These are phyloP conservation scores for Dasypus novemcinctus DNA, from an alignment of 2,113 vertebrate genomes.

Conservation along the genomic window DNA sequence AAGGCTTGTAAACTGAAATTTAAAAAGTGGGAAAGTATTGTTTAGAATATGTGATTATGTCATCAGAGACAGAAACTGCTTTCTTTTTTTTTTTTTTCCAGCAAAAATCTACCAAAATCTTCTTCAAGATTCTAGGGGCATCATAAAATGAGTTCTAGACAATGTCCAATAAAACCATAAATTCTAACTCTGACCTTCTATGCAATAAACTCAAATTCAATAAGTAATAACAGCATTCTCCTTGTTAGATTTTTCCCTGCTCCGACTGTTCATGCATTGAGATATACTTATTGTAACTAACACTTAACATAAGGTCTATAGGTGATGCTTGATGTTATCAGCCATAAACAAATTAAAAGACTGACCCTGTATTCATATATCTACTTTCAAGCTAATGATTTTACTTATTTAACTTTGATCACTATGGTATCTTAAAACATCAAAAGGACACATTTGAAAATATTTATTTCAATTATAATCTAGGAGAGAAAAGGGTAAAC, in stretches of 20 bases:
- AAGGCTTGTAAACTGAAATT: constrained; percentile 96
- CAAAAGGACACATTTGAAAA: constrained; percentile 21
- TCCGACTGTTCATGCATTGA: not conserved
- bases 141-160: not conserved
- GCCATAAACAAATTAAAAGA: not conserved
- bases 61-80: constrained; percentile 29
- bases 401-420: not conserved
- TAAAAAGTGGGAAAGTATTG: constrained; percentile 45
- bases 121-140: constrained; percentile 43
- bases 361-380: not conserved
- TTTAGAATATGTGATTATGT: constrained; percentile 57
- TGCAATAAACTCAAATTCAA: not conserved
- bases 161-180: not conserved
- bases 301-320: not conserved
- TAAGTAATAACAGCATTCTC: not conserved
- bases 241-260: not conserved
- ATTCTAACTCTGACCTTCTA: not conserved
- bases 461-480: not conserved
- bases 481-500: constrained; percentile 22
- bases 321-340: not conserved
- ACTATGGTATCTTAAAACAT: not conserved
- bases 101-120: not conserved
- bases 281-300: not conserved
- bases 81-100: constrained; percentile 20
- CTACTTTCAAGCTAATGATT: constrained; percentile 42